phyloP scores from a whole-genome alignment of 2,888 invertebrate genomes.

The Perizoma affinitatum region DNA sequence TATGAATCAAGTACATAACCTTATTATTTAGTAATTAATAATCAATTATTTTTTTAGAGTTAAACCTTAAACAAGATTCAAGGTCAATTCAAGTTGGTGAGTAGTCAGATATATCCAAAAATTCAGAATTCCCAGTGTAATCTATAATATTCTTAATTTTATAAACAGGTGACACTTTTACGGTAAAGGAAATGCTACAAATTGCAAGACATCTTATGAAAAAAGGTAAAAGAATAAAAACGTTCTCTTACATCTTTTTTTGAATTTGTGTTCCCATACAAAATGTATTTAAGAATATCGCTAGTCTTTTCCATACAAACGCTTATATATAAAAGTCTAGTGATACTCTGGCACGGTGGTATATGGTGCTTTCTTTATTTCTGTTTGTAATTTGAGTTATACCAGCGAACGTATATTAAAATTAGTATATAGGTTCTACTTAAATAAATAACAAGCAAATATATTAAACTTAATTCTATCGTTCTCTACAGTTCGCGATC shows the following conservation, averaged over 20 bases:
- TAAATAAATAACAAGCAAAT: no score
- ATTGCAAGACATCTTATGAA: constrained; percentile 50
- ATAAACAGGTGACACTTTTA: constrained; percentile 60
- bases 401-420: no score
- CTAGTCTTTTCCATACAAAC: no score
- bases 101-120: not conserved
- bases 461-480: not conserved
- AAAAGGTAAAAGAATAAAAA: constrained; percentile 48
- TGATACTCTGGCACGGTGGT: no score
- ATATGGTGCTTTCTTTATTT: no score
- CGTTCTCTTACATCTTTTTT: no score
- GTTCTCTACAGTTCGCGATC: constrained; percentile 12
- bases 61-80: not conserved
- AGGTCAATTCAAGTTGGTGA: constrained; percentile 32
- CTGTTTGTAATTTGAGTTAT: no score
- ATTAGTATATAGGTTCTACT: no score
- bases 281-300: no score
- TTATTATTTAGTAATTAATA: not conserved
- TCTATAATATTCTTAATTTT: constrained; percentile 5
- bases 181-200: constrained; percentile 58
- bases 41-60: no score
- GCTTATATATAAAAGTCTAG: no score
- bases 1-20: not conserved
- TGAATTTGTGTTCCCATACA: no score
- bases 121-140: not conserved